phyloP scores from a whole-genome alignment of 2,113 vertebrate genomes.

The Serinus canaria region DNA sequence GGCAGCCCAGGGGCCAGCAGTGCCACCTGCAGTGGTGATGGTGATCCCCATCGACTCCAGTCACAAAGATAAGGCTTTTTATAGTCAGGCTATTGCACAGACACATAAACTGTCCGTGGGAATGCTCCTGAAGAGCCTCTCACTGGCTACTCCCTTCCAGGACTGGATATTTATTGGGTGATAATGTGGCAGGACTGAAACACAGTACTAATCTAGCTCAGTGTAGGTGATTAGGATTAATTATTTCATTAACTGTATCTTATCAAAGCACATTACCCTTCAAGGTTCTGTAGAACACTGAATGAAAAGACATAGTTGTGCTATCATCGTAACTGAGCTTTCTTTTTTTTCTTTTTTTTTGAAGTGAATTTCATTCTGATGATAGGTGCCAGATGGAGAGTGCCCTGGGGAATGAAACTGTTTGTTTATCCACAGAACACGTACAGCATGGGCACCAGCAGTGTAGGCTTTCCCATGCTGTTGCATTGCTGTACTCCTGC shows the following conservation, averaged over 20 bases:
- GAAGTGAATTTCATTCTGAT: conserved; percentile 49
- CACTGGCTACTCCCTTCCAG: neutral
- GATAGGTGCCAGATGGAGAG: conserved; percentile 68
- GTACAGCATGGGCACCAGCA: conserved; percentile 45
- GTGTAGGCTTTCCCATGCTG: conserved; percentile 26
- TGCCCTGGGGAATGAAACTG: conserved; percentile 59
- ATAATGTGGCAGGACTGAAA: neutral
- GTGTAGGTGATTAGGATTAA: neutral
- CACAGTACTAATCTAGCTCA: neutral
- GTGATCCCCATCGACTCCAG: neutral
- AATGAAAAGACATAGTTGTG: neutral
- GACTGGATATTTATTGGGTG: neutral
- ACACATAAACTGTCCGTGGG: neutral
- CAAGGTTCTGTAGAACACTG: neutral
- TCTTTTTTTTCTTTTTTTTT: neutral
- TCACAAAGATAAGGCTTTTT: neutral
- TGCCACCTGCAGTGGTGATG: neutral
- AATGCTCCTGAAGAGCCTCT: neutral
- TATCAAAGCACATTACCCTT: conserved; percentile 8
- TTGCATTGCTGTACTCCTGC: conserved; percentile 3
- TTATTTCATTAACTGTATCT: conserved; percentile 21
- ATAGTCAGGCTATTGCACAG: neutral
- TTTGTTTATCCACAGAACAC: conserved; percentile 67
- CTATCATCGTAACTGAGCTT: neutral
- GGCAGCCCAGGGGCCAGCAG: neutral